Conservation (phyloP, 92 coral and sea anemone genomes). For the Heteractis magnifica region DNA sequence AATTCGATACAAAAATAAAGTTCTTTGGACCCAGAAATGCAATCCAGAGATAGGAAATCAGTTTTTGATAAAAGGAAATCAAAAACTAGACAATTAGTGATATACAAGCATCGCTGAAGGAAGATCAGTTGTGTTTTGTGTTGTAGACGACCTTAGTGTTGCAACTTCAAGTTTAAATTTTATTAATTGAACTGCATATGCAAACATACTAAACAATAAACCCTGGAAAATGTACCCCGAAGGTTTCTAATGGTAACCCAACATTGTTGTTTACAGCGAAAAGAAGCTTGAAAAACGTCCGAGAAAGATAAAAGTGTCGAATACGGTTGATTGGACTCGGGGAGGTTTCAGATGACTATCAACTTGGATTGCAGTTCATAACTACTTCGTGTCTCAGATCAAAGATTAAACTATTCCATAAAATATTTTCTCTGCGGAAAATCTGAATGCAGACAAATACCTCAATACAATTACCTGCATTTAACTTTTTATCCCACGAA, state of each 20-base stretch:
- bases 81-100: background rate
- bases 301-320: background rate
- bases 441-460: background rate
- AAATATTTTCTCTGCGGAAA: background rate
- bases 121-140: conserved; percentile 19
- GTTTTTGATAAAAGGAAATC: conserved; percentile 12
- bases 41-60: background rate
- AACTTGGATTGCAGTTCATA: background rate
- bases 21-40: background rate
- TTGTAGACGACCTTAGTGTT: background rate
- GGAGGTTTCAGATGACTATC: conserved; percentile 12
- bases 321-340: background rate
- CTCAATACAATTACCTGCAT: background rate
- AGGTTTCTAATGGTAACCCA: background rate
- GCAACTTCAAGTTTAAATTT: background rate
- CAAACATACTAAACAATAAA: conserved; percentile 13
- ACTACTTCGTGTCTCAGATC: conserved; percentile 13
- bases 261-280: background rate
- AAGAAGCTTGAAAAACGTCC: background rate
- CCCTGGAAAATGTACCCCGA: background rate
- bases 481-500: background rate
- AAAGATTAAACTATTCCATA: conserved; percentile 24
- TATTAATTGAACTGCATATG: conserved; percentile 9
- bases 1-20: background rate
- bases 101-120: conserved; percentile 18